Evolutionary conservation across 2,113 vertebrate genomes (phyloP), one percentile per base, ranked within the genome.

Genomic region (Rhynchomys soricoides): DNA sequence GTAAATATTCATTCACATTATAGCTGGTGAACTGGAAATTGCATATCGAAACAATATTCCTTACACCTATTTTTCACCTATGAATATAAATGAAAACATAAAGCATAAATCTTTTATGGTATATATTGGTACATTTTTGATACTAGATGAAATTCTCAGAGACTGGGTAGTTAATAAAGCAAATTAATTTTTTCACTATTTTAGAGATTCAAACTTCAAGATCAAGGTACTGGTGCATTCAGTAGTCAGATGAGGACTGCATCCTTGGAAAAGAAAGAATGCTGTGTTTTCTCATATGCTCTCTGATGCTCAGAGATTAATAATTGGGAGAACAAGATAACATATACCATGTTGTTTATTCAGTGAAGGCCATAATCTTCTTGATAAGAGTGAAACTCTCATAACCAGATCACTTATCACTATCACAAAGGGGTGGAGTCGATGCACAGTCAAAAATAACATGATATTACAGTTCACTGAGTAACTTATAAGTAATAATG

Each of bases 251-350:
- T 45, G 12, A 74, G 6, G 45, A 13, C 19, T 43, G 4, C 1
- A 5, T 43, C 26, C 78, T 55, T 24, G 6, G 37, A 40, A 26
- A 34, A 13, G 7, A 21, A 77, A 52, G 7, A 68, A 48, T 24
- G 1, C 0, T 50, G 3, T n/a, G 37, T 74, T 6, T 13, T 34
- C 40, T n/a, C 59, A 8, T n/a, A 40, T 64, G 15, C 24, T 37
- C 5, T 83, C 6, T 43, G n/a, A 64, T 43, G 26, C 26, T 64
- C 22, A 26, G 3, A 37, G 34, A 50, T 40, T 3, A 26, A 31
- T 10, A 45, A 1, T 1, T 1, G 0, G 59, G 37, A 66, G 9
- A 16, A 3, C 45, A 59, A 74, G 7, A 17, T 34, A 19, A 12
- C 21, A 37, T 10, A 78, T 29, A 29, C 22, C 24, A 0, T 3